Conservation (phyloP, 2,888 invertebrate species). For the Ethmia dodecea region DNA sequence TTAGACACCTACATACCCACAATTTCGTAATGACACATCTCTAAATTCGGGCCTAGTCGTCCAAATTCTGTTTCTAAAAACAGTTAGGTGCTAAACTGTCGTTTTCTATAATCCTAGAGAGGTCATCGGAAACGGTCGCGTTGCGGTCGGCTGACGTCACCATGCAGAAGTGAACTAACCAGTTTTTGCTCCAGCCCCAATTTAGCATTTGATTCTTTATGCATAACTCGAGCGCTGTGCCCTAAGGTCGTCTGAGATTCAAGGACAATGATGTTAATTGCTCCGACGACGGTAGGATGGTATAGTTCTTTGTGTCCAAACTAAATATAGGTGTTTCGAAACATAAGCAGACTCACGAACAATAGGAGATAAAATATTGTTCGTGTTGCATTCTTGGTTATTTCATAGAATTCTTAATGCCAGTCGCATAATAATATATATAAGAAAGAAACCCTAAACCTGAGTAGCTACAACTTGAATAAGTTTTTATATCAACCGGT, state of each 20-base stretch:
- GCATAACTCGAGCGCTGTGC: slow-evolving; percentile 62
- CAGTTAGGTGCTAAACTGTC: slow-evolving; percentile 25
- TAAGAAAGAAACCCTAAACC: no score
- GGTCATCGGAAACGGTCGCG: slow-evolving; percentile 49
- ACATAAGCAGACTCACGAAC: neutral
- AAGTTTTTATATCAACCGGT: no score
- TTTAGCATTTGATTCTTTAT: slow-evolving; percentile 71
- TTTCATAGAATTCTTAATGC: neutral
- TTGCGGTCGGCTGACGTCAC: slow-evolving; percentile 57
- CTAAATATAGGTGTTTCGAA: neutral
- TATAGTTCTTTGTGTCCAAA: slow-evolving; percentile 1
- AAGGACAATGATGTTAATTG: slow-evolving; percentile 59
- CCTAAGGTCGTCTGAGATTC: slow-evolving; percentile 68
- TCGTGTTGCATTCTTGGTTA: neutral
- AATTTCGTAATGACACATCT: no score
- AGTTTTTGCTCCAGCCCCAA: slow-evolving; percentile 62
- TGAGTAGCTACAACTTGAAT: no score
- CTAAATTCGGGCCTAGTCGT: no score
- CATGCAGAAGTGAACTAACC: slow-evolving; percentile 45
- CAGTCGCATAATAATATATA: neutral
- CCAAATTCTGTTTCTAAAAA: no score
- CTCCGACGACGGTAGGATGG: slow-evolving; percentile 22
- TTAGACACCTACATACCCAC: no score
- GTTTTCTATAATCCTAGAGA: slow-evolving; percentile 30
- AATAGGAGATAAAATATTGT: neutral